Evolutionary conservation across 2,113 vertebrate genomes (phyloP).

Genomic region (Grallaria varia): DNA sequence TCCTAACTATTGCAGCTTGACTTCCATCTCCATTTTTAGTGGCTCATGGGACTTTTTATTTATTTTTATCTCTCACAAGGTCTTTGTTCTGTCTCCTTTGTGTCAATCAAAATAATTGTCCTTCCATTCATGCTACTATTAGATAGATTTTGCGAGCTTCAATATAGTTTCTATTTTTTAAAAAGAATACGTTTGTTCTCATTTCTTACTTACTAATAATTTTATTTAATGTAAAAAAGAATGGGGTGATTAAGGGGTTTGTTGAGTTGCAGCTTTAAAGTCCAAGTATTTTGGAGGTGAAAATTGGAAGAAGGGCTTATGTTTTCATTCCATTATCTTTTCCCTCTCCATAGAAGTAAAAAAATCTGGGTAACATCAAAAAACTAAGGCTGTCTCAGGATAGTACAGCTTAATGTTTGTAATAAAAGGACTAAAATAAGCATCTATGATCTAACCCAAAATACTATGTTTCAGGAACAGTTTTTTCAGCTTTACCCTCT

Average conservation of each 20-base stretch:
- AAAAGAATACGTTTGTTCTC: background rate
- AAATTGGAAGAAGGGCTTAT: background rate
- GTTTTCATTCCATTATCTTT: background rate
- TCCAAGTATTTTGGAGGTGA: background rate
- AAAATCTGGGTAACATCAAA: background rate
- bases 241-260: fast-evolving
- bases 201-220: background rate
- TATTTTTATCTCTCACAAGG: background rate
- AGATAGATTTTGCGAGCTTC: background rate
- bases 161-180: background rate
- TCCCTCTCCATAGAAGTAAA: background rate
- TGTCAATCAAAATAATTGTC: background rate
- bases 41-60: background rate
- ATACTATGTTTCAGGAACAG: background rate
- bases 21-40: background rate
- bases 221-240: background rate
- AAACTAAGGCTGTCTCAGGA: background rate
- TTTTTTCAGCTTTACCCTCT: background rate
- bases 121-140: background rate
- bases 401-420: background rate
- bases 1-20: background rate
- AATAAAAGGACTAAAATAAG: background rate
- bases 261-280: background rate
- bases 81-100: background rate
- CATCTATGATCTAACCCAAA: background rate